Evolutionary conservation across 2,888 invertebrate species (phyloP).

Genomic region (Diarsia mendica): DNA sequence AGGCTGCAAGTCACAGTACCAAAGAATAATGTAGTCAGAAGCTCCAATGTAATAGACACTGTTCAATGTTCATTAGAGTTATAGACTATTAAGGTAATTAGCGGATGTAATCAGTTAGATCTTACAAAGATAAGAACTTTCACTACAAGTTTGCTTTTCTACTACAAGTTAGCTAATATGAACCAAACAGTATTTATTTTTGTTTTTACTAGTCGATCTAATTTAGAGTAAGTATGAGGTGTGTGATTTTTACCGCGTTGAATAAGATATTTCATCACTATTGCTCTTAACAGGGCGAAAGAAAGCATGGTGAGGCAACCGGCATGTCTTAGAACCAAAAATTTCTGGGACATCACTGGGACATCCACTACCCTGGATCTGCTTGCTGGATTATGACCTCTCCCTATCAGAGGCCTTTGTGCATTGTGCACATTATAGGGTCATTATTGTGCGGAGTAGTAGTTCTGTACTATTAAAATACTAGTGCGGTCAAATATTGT

Average conservation of each 20-base stretch:
- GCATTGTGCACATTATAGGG: too few species aligned
- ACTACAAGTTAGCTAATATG: background rate
- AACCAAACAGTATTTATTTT: background rate
- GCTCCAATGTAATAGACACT: background rate
- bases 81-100: background rate
- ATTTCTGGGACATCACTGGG: background rate
- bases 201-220: background rate
- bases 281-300: background rate
- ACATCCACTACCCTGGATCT: background rate
- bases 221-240: background rate
- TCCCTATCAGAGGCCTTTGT: background rate
- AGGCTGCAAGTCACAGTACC: background rate
- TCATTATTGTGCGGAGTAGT: conserved; percentile 3
- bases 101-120: conserved; percentile 13
- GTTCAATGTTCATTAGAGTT: background rate
- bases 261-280: background rate
- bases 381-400: background rate
- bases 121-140: conserved; percentile 18
- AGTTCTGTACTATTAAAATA: conserved; percentile 6
- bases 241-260: background rate
- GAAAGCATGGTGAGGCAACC: background rate
- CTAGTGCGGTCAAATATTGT: conserved; percentile 40
- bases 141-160: conserved; percentile 2
- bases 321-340: background rate
- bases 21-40: conserved; percentile 12